Evolutionary conservation across 2,797 vertebrate genomes (phyloP).

Genomic region (Notamacropus eugenii): DNA sequence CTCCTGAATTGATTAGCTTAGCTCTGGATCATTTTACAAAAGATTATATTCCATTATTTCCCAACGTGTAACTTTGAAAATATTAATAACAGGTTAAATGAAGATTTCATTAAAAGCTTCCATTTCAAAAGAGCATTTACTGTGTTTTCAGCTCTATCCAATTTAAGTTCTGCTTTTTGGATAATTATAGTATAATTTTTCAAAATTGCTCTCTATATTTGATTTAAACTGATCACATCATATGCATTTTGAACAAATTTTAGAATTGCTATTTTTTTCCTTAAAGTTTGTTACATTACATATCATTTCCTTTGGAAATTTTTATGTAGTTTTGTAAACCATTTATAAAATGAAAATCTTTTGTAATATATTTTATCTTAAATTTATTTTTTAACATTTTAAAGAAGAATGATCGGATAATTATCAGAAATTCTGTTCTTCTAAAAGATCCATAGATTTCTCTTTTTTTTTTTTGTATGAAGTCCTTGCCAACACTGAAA

Average conservation of each 20-base stretch:
- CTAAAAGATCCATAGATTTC: constrained; percentile 11
- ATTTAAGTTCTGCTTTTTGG: not conserved
- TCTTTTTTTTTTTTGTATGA: constrained; percentile 9
- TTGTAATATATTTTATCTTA: not conserved
- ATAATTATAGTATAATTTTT: constrained; percentile 3
- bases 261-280: not conserved
- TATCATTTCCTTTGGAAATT: constrained; percentile 4
- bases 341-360: not conserved
- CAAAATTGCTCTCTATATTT: not conserved
- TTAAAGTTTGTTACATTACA: constrained; percentile 1
- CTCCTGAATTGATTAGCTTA: not conserved
- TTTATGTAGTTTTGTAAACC: constrained; percentile 11
- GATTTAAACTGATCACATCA: not conserved
- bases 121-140: not conserved
- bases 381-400: constrained; percentile 40
- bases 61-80: constrained; percentile 23
- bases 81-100: not conserved
- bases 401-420: constrained; percentile 22
- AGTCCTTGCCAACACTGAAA: constrained; percentile 15
- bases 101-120: constrained; percentile 6
- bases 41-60: not conserved
- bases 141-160: not conserved
- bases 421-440: constrained; percentile 24
- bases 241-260: not conserved
- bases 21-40: not conserved